Conservation (phyloP, 2,888 invertebrate genomes). For the Cybosia mesomella region DNA sequence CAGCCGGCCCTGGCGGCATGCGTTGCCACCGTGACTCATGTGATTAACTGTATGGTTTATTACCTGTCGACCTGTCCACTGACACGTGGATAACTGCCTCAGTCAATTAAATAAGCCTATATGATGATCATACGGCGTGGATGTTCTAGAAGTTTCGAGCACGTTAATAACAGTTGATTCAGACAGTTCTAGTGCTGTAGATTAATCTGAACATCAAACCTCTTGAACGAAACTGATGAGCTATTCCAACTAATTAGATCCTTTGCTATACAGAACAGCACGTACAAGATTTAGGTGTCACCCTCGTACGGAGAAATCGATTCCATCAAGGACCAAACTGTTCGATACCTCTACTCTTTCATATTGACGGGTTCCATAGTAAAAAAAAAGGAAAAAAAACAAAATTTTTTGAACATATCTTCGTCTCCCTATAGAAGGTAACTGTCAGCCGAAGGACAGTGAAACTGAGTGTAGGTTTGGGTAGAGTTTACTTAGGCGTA, state of each 20-base stretch:
- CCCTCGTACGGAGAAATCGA: not conserved
- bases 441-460: no score
- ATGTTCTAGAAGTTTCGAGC: not conserved
- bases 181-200: not conserved
- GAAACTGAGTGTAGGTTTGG: no score
- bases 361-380: no score
- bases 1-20: conserved; percentile 28
- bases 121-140: not conserved
- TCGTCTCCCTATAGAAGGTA: no score
- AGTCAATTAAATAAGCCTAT: conserved; percentile 9
- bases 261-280: not conserved
- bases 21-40: conserved; percentile 44
- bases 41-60: conserved; percentile 43
- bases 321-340: no score
- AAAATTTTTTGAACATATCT: no score
- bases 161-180: no score
- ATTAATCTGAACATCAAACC: no score
- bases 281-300: not conserved
- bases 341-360: no score
- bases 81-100: conserved; percentile 13
- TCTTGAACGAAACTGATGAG: not conserved
- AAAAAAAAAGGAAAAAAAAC: no score
- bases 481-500: no score
- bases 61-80: conserved; percentile 32
- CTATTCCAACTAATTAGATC: no score